phyloP scores from a whole-genome alignment of 2,797 vertebrate genomes.

The Sebastes jordani region DNA sequence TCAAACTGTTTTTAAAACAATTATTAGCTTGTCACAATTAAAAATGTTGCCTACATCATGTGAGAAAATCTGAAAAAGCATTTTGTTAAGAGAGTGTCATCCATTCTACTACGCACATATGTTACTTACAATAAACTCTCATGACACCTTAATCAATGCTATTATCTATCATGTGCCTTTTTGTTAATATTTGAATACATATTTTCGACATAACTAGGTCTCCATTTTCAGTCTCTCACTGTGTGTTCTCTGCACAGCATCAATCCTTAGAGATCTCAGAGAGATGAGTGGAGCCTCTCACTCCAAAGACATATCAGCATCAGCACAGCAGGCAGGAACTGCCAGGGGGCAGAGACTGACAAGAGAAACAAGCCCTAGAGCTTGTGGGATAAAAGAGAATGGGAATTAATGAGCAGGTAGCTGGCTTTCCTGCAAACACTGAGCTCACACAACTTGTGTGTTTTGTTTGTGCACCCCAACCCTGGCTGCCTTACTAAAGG shows the following conservation, averaged over 20 bases:
- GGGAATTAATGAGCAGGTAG: conserved; percentile 70
- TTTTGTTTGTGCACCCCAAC: conserved; percentile 42
- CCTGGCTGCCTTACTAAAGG: conserved; percentile 18
- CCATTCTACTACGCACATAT: background rate
- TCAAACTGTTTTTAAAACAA: background rate
- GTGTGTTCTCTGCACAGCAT: conserved; percentile 18
- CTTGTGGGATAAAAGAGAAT: conserved; percentile 66
- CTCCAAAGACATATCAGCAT: conserved; percentile 43
- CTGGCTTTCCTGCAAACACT: conserved; percentile 54
- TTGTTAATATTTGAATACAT: background rate
- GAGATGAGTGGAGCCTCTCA: conserved; percentile 51
- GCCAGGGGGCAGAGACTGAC: conserved; percentile 64
- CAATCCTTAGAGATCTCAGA: conserved; percentile 42
- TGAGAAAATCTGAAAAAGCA: background rate
- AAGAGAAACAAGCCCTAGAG: conserved; percentile 61
- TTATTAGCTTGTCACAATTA: background rate
- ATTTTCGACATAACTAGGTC: background rate
- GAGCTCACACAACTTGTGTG: conserved; percentile 24
- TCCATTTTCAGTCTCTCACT: background rate
- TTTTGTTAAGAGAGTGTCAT: background rate
- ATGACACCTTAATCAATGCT: background rate
- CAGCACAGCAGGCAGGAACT: conserved; percentile 26
- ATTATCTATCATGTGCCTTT: background rate
- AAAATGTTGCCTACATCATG: background rate
- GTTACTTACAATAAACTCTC: background rate